Conservation (phyloP, 2,113 vertebrate genomes). For the Clarias gariepinus region DNA sequence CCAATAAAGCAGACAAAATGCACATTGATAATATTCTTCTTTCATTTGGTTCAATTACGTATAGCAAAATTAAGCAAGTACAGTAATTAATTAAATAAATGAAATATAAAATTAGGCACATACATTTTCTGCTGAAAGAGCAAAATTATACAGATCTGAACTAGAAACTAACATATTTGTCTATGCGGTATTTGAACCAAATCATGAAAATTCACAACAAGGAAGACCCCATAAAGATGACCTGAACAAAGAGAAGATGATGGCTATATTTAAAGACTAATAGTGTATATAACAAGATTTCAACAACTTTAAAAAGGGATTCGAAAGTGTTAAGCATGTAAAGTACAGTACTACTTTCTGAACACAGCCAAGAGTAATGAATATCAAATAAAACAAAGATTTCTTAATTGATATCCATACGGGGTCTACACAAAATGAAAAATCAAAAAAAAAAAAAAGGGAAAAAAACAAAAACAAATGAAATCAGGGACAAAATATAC, state of each 20-base stretch:
- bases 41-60: slow-evolving; percentile 49
- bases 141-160: slow-evolving; percentile 38
- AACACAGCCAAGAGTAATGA: not conserved
- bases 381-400: not conserved
- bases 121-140: slow-evolving; percentile 40
- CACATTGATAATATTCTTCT: slow-evolving; percentile 49
- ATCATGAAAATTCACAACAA: slow-evolving; percentile 27
- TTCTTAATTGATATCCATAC: not conserved
- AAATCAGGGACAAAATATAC: not conserved
- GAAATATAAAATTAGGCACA: slow-evolving; percentile 73
- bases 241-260: not conserved
- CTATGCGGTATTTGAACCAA: slow-evolving; percentile 28
- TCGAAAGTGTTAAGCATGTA: not conserved
- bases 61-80: slow-evolving; percentile 50
- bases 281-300: not conserved
- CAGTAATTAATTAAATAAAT: slow-evolving; percentile 64
- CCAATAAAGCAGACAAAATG: slow-evolving; percentile 17
- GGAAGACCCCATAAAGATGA: not conserved
- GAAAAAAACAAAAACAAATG: not conserved
- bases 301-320: slow-evolving; percentile 4
- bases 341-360: slow-evolving; percentile 1
- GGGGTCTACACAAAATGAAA: not conserved
- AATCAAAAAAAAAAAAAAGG: not conserved
- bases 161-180: not conserved
- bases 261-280: not conserved